A percentile compares a stretch with the other conserved stretches of the same genome.
These are phyloP conservation scores for Poeciliopsis infans DNA, from an alignment of 2,797 vertebrate genomes.

Conservation along the genomic window DNA sequence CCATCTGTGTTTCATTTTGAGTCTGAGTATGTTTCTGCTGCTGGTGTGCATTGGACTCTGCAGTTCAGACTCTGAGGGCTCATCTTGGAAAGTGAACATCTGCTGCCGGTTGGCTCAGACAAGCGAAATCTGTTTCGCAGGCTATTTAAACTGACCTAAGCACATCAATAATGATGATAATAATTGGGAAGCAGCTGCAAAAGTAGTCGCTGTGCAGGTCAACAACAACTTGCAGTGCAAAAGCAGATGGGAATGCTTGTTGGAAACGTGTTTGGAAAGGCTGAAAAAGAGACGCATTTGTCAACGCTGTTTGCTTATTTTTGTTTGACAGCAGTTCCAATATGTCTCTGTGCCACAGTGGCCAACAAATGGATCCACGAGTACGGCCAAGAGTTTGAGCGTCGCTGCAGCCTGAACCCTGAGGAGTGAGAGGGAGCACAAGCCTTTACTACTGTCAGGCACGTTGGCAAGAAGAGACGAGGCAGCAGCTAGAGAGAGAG, in stretches of 20 bases:
- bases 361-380: conserved; percentile 98
- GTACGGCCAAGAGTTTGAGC: conserved; percentile 91
- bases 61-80: conserved; percentile 43
- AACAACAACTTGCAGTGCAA: neutral
- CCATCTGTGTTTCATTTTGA: conserved; percentile 68
- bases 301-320: neutral
- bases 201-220: conserved; percentile 22
- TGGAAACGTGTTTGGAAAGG: neutral
- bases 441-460: conserved; percentile 63
- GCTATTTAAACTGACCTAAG: conserved; percentile 37
- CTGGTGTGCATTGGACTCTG: conserved; percentile 10
- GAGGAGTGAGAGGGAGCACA: conserved; percentile 80
- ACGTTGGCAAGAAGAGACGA: conserved; percentile 32
- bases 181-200: conserved; percentile 42
- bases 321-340: neutral
- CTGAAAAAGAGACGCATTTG: neutral
- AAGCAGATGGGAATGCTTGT: neutral
- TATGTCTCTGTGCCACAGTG: conserved; percentile 79
- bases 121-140: conserved; percentile 22
- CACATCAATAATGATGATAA: conserved; percentile 43
- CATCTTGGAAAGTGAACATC: conserved; percentile 49
- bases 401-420: conserved; percentile 83
- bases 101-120: conserved; percentile 55
- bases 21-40: conserved; percentile 21
- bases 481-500: conserved; percentile 28